Conservation (phyloP, 2,113 vertebrate genomes). For the Sceloporus tristichus region DNA sequence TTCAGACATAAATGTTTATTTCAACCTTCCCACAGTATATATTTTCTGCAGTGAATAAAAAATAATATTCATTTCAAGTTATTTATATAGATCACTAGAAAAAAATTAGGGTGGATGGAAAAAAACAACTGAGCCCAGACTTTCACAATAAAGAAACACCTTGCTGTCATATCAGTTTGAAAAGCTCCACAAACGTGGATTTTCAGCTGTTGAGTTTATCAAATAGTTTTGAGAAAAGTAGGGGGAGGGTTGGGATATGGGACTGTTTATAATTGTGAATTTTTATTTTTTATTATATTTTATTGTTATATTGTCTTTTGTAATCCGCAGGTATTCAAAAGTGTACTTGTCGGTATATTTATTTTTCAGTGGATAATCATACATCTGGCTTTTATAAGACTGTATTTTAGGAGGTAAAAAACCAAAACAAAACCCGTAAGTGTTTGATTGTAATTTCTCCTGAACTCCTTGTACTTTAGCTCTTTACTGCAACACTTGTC, state of each 20-base stretch:
- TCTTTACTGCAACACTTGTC: background rate
- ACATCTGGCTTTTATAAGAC: background rate
- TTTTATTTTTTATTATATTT: too few species aligned
- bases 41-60: background rate
- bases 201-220: background rate
- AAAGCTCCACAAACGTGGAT: background rate
- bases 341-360: background rate
- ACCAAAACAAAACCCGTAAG: background rate
- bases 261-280: too few species aligned
- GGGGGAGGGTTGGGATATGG: too few species aligned
- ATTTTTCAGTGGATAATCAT: too few species aligned
- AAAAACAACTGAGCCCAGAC: background rate
- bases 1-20: background rate
- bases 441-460: background rate
- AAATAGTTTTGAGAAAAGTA: too few species aligned
- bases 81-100: background rate
- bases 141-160: background rate
- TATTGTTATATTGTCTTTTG: too few species aligned
- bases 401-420: background rate
- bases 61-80: background rate
- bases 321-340: background rate
- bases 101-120: background rate
- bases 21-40: background rate
- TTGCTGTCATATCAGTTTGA: background rate
- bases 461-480: too few species aligned